Evolutionary conservation across 2,888 invertebrate genomes (phyloP).

Genomic region (Allygus modestus): DNA sequence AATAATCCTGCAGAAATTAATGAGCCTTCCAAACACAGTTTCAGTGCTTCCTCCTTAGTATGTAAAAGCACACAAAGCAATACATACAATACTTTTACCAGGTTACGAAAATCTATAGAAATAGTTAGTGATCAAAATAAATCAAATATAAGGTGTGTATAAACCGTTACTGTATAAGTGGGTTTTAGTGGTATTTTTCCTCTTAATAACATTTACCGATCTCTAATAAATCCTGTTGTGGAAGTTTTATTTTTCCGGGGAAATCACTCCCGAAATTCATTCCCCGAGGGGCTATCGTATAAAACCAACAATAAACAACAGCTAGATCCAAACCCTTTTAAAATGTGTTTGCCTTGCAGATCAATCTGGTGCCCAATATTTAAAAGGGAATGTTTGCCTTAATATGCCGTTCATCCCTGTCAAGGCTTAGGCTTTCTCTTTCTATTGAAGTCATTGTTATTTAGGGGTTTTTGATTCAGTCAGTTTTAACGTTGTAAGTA

Average conservation of each 20-base stretch:
- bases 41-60: too few relatives aligned
- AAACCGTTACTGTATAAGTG: too few relatives aligned
- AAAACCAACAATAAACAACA: slow-evolving; percentile 38
- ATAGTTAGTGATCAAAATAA: too few relatives aligned
- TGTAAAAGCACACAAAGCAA: too few relatives aligned
- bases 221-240: neutral
- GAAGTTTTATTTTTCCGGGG: neutral
- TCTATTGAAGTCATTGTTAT: too few relatives aligned
- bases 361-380: slow-evolving; percentile 15
- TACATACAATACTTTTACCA: too few relatives aligned
- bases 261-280: neutral
- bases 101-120: too few relatives aligned
- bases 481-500: too few relatives aligned
- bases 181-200: neutral
- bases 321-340: slow-evolving; percentile 24
- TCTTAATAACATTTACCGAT: neutral
- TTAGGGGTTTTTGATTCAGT: too few relatives aligned
- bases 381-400: slow-evolving; percentile 15
- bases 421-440: neutral
- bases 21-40: too few relatives aligned
- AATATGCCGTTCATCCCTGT: slow-evolving; percentile 4
- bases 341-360: slow-evolving; percentile 35
- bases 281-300: slow-evolving; percentile 13
- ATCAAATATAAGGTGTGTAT: too few relatives aligned
- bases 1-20: too few relatives aligned